These are phyloP conservation scores for Hipposideros armiger DNA, from an alignment of 2,113 vertebrate genomes.

Conservation along the genomic window DNA sequence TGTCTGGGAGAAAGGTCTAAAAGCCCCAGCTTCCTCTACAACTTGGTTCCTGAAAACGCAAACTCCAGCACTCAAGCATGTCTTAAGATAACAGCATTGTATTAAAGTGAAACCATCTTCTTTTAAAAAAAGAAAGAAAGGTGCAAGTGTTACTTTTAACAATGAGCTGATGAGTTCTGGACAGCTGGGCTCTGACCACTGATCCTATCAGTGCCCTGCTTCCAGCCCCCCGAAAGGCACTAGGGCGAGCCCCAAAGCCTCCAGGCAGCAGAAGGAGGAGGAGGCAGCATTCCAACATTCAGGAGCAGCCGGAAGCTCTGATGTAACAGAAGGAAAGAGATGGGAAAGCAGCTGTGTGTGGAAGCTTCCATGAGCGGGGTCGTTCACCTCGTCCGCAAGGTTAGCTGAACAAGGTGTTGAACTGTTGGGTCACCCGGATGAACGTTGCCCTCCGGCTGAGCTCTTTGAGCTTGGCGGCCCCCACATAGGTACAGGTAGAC, in stretches of 20 bases:
- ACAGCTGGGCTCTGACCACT: constrained; percentile 31
- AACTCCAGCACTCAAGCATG: constrained; percentile 25
- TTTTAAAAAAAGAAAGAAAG: neutral
- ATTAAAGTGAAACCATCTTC: constrained; percentile 77
- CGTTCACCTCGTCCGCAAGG: neutral
- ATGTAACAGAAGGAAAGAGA: neutral
- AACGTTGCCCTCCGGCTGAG: constrained; percentile 97
- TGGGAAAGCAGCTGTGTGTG: neutral
- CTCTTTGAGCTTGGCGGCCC: constrained; percentile 98
- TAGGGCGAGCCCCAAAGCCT: neutral
- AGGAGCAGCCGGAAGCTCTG: constrained; percentile 11
- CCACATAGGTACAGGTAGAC: constrained; percentile 98
- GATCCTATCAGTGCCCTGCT: neutral
- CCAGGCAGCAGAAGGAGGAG: neutral
- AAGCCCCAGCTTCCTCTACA: neutral
- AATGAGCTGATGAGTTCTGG: constrained; percentile 35
- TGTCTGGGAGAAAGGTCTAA: neutral
- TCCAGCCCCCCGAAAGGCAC: constrained; percentile 21
- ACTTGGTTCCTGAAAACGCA: constrained; percentile 18
- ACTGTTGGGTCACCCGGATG: constrained; percentile 98
- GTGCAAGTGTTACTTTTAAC: neutral
- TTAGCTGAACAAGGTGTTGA: constrained; percentile 94
- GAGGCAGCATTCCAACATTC: neutral
- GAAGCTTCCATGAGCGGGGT: neutral
- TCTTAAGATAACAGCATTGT: constrained; percentile 63